Evolutionary conservation across 2,888 invertebrate species (phyloP).

Genomic region (Chaitophorus viminalis): DNA sequence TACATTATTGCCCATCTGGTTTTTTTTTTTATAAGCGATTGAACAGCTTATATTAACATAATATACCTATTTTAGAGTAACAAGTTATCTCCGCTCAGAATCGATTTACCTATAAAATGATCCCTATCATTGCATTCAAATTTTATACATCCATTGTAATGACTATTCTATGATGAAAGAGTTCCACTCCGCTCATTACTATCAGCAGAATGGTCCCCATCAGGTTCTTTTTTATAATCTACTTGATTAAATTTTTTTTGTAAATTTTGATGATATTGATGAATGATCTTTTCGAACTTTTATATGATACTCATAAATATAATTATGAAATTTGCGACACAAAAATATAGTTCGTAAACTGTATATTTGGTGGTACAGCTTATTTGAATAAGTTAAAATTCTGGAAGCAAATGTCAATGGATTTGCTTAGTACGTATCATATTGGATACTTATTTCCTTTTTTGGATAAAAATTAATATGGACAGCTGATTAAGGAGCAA

Average conservation of each 20-base stretch:
- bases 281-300: background rate
- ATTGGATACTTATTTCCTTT: constrained; percentile 3
- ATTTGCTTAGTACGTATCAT: background rate
- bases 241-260: too few species aligned
- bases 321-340: constrained; percentile 2
- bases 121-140: too few species aligned
- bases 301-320: background rate
- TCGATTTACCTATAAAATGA: too few species aligned
- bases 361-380: background rate
- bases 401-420: background rate
- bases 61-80: too few species aligned
- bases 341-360: background rate
- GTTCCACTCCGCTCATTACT: too few species aligned
- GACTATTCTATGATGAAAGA: too few species aligned
- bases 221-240: background rate
- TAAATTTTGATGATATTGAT: constrained; percentile 24
- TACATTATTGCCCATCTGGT: too few species aligned
- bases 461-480: constrained; percentile 3
- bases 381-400: background rate
- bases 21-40: too few species aligned
- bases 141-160: too few species aligned
- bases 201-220: too few species aligned
- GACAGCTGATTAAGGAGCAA: background rate
- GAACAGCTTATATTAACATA: too few species aligned
- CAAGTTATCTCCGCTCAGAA: too few species aligned